phyloP scores from a whole-genome alignment of 2,888 invertebrate species.

The Anthophora plumipes region DNA sequence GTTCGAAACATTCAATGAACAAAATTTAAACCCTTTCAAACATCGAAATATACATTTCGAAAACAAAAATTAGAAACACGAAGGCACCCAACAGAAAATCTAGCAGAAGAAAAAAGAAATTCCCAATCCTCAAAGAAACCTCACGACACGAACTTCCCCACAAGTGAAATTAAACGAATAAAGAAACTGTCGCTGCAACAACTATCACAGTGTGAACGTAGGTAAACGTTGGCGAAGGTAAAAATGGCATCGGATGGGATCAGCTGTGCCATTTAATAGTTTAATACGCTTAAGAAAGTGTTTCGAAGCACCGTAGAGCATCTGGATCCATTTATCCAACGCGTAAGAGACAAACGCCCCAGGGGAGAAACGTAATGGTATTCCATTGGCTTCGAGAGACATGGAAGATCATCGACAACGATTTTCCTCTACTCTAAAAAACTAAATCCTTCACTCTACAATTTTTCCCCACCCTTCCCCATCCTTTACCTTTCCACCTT shows the following conservation, averaged over 20 bases:
- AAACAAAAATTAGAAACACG: too few species aligned
- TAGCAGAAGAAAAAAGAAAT: too few species aligned
- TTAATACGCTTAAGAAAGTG: constrained; percentile 23
- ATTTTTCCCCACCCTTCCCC: background rate
- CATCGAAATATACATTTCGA: too few species aligned
- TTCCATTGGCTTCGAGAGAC: constrained; percentile 9
- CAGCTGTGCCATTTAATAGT: background rate
- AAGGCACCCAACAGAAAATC: too few species aligned
- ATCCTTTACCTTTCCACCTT: background rate
- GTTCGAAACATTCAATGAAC: too few species aligned
- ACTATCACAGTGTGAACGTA: too few species aligned
- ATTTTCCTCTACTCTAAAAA: too few species aligned
- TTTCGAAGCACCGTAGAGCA: constrained; percentile 18
- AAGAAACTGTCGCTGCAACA: background rate
- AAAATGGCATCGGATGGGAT: background rate
- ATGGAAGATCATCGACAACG: background rate
- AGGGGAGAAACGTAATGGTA: background rate
- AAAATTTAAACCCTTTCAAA: too few species aligned
- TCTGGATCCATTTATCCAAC: constrained; percentile 22
- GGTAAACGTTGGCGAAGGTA: background rate
- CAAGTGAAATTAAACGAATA: too few species aligned
- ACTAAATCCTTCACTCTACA: too few species aligned
- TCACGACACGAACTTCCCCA: too few species aligned
- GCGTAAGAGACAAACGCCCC: background rate
- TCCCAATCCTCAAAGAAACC: too few species aligned